Conservation (phyloP, 1,140 invertebrate species). For the Asobara japonica region DNA sequence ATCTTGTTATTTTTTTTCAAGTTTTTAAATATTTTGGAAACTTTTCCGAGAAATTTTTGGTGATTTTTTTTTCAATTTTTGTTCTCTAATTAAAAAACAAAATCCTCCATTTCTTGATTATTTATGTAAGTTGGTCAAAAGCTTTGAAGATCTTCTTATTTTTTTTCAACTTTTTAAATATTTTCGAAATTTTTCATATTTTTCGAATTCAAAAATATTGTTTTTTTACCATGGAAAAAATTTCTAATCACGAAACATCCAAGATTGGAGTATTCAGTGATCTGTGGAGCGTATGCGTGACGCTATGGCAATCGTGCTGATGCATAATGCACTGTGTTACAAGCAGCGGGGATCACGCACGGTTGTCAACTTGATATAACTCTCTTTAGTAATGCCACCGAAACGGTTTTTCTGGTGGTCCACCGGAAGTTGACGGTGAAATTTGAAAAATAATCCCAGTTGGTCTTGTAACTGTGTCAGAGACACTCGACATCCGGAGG, state of each 20-base stretch:
- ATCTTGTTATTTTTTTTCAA: too few species aligned
- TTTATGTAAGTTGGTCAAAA: too few species aligned
- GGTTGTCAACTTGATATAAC: slow-evolving; percentile 39
- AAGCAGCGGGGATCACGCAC: slow-evolving; percentile 38
- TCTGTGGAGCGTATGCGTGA: slow-evolving; percentile 46
- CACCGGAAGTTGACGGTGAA: slow-evolving; percentile 27
- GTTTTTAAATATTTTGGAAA: too few species aligned
- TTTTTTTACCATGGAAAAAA: slow-evolving; percentile 8
- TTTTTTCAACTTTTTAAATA: too few species aligned
- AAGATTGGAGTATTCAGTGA: slow-evolving; percentile 28
- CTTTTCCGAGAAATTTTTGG: too few species aligned
- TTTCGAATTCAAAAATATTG: too few species aligned
- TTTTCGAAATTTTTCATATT: too few species aligned
- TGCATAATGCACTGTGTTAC: slow-evolving; percentile 50
- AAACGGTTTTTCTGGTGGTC: neutral
- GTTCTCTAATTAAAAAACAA: too few species aligned
- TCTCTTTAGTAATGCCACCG: slow-evolving; percentile 2
- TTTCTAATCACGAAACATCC: too few species aligned
- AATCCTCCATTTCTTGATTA: too few species aligned
- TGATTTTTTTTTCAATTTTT: too few species aligned
- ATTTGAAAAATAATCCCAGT: slow-evolving; percentile 31
- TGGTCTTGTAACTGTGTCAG: neutral
- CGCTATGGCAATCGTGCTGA: slow-evolving; percentile 45
- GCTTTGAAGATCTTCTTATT: too few species aligned
- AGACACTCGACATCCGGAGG: slow-evolving; percentile 25